A percentile compares a stretch with the other conserved stretches of the same genome.
These are phyloP conservation scores for Aleiodes leptofemur DNA, from an alignment of 2,888 invertebrate genomes.

Conservation along the genomic window DNA sequence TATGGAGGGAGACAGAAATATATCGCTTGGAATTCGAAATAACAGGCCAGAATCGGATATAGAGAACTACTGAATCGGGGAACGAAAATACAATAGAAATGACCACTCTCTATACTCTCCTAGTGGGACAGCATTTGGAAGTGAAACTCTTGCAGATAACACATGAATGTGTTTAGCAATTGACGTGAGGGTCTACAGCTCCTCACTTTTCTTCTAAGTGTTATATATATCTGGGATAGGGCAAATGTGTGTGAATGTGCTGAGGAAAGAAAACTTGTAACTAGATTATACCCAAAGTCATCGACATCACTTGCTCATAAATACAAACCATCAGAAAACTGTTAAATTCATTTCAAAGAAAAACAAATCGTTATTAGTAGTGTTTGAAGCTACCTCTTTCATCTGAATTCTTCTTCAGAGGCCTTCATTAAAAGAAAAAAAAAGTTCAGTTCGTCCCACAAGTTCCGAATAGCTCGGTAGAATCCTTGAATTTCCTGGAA, in stretches of 20 bases:
- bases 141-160: not conserved
- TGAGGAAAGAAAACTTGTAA: constrained; percentile 32
- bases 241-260: constrained; percentile 7
- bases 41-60: too few relatives aligned
- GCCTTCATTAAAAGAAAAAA: too few relatives aligned
- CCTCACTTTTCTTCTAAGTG: not conserved
- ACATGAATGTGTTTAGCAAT: not conserved
- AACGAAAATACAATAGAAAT: too few relatives aligned
- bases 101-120: too few relatives aligned
- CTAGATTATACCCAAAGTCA: constrained; percentile 31
- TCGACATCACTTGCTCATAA: not conserved
- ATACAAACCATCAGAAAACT: not conserved
- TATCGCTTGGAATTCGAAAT: too few relatives aligned
- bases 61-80: too few relatives aligned
- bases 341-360: constrained; percentile 40
- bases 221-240: not conserved
- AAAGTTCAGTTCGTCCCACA: too few relatives aligned
- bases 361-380: constrained; percentile 52
- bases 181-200: not conserved
- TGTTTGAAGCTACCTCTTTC: constrained; percentile 57
- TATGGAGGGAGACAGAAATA: too few relatives aligned
- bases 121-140: too few relatives aligned
- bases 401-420: constrained; percentile 10
- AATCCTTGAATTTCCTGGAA: too few relatives aligned
- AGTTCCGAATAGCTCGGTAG: too few relatives aligned